Base-by-base conservation (phyloP, 2,888 invertebrate species). In the Digitonthophagus gazella region DNA sequence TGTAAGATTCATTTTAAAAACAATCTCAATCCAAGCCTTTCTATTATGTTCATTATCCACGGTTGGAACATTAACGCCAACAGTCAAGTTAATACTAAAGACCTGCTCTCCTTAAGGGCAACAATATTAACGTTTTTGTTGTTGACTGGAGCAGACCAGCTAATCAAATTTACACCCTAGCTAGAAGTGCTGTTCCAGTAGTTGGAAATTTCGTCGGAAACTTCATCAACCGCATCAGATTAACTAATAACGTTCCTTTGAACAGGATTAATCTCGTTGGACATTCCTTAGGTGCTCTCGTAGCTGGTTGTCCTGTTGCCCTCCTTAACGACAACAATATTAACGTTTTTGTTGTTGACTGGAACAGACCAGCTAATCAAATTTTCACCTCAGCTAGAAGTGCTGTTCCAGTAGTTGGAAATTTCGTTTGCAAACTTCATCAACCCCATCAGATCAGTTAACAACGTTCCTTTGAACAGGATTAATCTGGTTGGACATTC, bases 261-360 rank as follows among this genome's bases (percentile, higher is more conserved):
- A 69, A 70, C 8, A 67, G 66, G 16, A 73, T 79, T 18, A 69
- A 67, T 15, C 15, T 80, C 0, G 72, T 78, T 44, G 80, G 77
- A 0, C 75, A 76, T 58, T 77, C 76, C 72, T 73, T 81, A 57
- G 81, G 81, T n/a, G n/a, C n/a, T n/a, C n/a, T n/a, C n/a, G n/a
- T n/a, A n/a, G n/a, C n/a, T n/a, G n/a, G n/a, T n/a, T n/a, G n/a
- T n/a, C n/a, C n/a, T n/a, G n/a, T n/a, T 6, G 78, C 78, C 11
- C 56, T 78, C 15, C 61, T 80, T 4, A 64, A 67, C 4, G 66
- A 58, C 1, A 44, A 73, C 15, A 78, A 81, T 68, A 72, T 76
- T 3, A 82, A 82, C 71, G 71, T 81, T 0, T 77, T 82, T 65
- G 75, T 78, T 3, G 78, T 81, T 3, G 79, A 78, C 69, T 81